Evolutionary conservation across 2,113 vertebrate species (phyloP).

Genomic region (Clupea harengus): DNA sequence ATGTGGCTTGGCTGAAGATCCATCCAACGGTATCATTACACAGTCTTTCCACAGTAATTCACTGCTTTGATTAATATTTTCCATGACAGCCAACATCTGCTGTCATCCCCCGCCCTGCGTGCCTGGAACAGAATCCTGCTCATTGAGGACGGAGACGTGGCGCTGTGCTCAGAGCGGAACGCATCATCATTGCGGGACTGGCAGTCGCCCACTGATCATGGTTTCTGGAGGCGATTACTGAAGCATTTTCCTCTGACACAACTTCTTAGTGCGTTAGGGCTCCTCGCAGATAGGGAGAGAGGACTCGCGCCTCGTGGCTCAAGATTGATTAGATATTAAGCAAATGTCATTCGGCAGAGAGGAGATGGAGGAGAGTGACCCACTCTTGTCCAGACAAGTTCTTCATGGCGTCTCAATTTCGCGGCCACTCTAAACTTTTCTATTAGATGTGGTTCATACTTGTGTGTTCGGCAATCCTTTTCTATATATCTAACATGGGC

Average conservation of each 20-base stretch:
- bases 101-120: not conserved
- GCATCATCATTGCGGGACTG: not conserved
- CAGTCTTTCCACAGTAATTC: slow-evolving; percentile 27
- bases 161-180: slow-evolving; percentile 10
- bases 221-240: not conserved
- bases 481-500: not conserved
- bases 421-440: not conserved
- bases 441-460: not conserved
- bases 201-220: not conserved
- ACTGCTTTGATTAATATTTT: slow-evolving; percentile 15
- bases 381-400: not conserved
- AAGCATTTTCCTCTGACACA: not conserved
- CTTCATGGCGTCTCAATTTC: not conserved
- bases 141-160: slow-evolving; percentile 17
- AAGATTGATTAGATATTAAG: not conserved
- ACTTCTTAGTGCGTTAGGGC: not conserved
- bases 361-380: not conserved
- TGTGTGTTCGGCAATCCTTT: not conserved
- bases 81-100: slow-evolving; percentile 21
- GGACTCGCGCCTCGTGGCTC: not conserved
- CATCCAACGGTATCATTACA: not conserved
- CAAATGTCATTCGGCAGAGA: not conserved
- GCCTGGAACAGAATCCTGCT: slow-evolving; percentile 27
- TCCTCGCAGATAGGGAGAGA: not conserved
- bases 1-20: not conserved